phyloP scores from a whole-genome alignment of 2,113 vertebrate species.

The Gorsachius goisagi region DNA sequence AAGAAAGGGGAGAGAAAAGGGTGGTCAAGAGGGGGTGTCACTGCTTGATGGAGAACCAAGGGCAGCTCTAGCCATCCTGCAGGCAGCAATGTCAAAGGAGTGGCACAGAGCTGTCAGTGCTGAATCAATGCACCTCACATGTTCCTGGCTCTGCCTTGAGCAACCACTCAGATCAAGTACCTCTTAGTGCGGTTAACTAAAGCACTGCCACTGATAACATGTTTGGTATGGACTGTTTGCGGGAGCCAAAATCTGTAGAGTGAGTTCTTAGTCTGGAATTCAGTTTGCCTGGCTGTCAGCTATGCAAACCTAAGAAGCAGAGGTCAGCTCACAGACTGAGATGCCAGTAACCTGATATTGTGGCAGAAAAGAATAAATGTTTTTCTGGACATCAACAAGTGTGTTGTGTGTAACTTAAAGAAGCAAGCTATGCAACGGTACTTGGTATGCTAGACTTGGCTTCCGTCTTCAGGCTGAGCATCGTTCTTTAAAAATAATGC shows the following conservation, averaged over 20 bases:
- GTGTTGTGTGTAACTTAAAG: neutral
- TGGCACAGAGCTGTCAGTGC: neutral
- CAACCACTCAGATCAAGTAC: neutral
- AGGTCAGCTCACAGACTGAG: neutral
- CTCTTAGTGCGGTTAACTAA: neutral
- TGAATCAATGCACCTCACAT: neutral
- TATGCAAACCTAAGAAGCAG: neutral
- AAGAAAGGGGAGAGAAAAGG: neutral
- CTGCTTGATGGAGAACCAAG: neutral
- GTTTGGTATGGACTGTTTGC: neutral
- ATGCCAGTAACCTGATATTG: neutral
- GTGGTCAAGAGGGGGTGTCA: neutral
- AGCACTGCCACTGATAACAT: neutral
- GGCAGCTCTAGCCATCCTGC: neutral
- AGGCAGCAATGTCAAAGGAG: neutral
- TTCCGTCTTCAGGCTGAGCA: neutral
- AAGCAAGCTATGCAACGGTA: neutral
- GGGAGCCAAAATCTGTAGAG: neutral
- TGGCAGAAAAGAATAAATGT: neutral
- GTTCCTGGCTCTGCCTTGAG: neutral
- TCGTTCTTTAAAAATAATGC: neutral
- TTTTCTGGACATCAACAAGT: neutral
- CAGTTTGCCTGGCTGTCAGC: neutral
- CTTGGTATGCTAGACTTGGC: rapidly evolving
- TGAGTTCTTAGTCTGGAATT: neutral